Evolutionary conservation across 2,888 invertebrate species (phyloP).

Genomic region (Heliconius ethilla): DNA sequence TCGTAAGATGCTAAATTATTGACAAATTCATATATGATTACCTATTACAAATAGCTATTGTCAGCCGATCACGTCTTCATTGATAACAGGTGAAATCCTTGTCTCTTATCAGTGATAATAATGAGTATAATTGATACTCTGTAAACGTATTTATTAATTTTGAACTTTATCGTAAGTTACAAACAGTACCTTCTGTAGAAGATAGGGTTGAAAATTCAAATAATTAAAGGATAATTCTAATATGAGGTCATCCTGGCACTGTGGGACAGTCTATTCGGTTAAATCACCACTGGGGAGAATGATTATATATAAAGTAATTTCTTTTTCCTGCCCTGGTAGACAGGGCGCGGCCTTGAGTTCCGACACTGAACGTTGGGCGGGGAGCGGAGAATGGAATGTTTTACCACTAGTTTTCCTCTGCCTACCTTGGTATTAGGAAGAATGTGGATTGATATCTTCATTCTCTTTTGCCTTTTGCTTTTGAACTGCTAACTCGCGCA

Average conservation of each 20-base stretch:
- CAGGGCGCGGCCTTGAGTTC: background rate
- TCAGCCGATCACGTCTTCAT: conserved; percentile 60
- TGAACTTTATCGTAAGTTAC: background rate
- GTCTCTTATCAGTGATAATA: conserved; percentile 45
- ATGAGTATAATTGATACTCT: conserved; percentile 51
- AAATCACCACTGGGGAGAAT: background rate
- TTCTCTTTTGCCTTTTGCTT: background rate
- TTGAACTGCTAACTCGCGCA: background rate
- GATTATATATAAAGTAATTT: too few species aligned
- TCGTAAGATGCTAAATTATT: conserved; percentile 20
- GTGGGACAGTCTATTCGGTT: background rate
- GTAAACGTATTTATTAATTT: conserved; percentile 6
- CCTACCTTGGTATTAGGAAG: background rate
- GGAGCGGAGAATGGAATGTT: background rate
- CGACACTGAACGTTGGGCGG: background rate
- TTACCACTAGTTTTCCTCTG: background rate
- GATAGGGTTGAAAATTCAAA: background rate
- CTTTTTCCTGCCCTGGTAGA: background rate
- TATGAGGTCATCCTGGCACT: background rate
- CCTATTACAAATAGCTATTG: conserved; percentile 34
- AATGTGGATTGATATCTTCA: background rate
- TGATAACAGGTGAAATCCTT: conserved; percentile 64
- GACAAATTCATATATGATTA: conserved; percentile 38
- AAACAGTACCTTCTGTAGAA: background rate
- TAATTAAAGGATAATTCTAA: background rate